phyloP scores from a whole-genome alignment of 64 coral and sea anemone species.

The Montipora cactus region DNA sequence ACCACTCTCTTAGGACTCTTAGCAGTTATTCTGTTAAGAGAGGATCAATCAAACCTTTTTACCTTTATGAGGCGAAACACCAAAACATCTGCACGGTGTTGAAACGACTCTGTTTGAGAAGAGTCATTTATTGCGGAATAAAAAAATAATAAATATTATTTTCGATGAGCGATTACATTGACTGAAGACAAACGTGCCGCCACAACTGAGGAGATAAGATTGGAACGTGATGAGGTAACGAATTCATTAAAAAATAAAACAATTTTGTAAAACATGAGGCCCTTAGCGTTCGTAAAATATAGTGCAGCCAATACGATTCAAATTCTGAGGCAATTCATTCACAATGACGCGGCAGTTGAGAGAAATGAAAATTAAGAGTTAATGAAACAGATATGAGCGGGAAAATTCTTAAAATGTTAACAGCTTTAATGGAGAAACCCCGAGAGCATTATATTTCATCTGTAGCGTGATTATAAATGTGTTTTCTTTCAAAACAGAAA shows the following conservation, averaged over 20 bases:
- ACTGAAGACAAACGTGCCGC: background rate
- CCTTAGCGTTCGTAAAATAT: background rate
- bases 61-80: too few relatives aligned
- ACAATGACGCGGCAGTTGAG: background rate
- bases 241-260: background rate
- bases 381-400: too few relatives aligned
- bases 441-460: too few relatives aligned
- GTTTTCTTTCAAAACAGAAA: too few relatives aligned
- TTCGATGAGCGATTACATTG: background rate
- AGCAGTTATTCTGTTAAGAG: background rate
- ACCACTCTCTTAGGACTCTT: background rate
- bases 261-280: too few relatives aligned
- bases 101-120: background rate
- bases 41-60: background rate
- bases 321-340: background rate
- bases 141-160: background rate
- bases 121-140: background rate
- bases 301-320: background rate
- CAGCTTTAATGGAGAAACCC: too few relatives aligned
- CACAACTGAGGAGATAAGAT: background rate
- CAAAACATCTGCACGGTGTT: background rate
- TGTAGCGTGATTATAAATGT: too few relatives aligned
- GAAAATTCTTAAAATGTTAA: too few relatives aligned
- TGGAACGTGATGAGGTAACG: background rate
- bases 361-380: too few relatives aligned